Evolutionary conservation across 2,797 vertebrate species (phyloP).

Genomic region (Alca torda): DNA sequence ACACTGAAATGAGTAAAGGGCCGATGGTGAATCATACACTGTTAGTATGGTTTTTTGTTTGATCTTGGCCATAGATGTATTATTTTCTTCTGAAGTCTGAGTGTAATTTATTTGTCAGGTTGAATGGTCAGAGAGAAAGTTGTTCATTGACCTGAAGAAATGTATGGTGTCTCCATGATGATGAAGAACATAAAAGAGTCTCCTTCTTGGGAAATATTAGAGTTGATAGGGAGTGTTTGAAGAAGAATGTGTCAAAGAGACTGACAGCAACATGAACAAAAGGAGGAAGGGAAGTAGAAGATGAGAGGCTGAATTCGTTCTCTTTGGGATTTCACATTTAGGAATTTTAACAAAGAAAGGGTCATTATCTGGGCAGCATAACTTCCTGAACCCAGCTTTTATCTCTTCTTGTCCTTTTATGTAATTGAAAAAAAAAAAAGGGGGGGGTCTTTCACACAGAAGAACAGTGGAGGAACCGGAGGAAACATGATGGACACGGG

Average conservation of each 20-base stretch:
- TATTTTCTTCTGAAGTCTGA: slow-evolving; percentile 58
- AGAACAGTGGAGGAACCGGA: slow-evolving; percentile 4
- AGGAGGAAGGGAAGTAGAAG: slow-evolving; percentile 58
- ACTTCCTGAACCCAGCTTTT: slow-evolving; percentile 64
- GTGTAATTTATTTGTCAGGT: slow-evolving; percentile 71
- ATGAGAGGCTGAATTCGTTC: slow-evolving; percentile 48
- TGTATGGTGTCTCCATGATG: slow-evolving; percentile 47
- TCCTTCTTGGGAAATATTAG: slow-evolving; percentile 62
- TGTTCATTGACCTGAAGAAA: slow-evolving; percentile 67
- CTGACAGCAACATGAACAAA: slow-evolving; percentile 59
- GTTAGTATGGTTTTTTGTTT: slow-evolving; percentile 31
- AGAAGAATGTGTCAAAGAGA: slow-evolving; percentile 59
- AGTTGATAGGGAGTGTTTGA: slow-evolving; percentile 69
- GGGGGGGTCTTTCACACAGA: slow-evolving; percentile 10
- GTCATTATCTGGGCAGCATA: slow-evolving; percentile 42
- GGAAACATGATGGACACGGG: neutral
- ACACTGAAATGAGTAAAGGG: neutral
- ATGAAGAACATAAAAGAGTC: slow-evolving; percentile 59
- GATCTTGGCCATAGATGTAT: slow-evolving; percentile 40
- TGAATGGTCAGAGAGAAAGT: slow-evolving; percentile 65
- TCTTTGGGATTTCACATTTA: slow-evolving; percentile 49
- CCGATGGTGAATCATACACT: neutral
- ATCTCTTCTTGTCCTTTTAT: slow-evolving; percentile 60
- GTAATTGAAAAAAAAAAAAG: neutral
- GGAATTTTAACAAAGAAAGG: slow-evolving; percentile 58